Base-by-base conservation (phyloP, 2,797 vertebrate genomes). In the Poecilia gillii region DNA sequence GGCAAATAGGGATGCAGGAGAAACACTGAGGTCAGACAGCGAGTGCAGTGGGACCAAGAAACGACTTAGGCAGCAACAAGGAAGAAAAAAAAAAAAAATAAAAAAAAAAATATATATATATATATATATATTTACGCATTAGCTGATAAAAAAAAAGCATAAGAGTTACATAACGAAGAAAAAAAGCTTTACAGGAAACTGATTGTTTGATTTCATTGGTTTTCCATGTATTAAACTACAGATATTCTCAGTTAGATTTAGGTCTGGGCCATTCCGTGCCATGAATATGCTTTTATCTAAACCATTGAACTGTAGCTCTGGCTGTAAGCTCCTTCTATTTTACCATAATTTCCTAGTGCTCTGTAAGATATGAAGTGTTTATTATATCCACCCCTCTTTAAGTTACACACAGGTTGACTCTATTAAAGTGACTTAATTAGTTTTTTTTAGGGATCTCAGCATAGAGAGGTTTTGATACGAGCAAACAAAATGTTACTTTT, bases 1-100 rank as follows among this genome's bases (percentile, higher is more conserved):
- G 73, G 81, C 76, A 31, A 72, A 18, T 0, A 4, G 84, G 81
- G 77, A 82, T 36, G 82, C 73, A 13, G 41, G 39, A 20, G 78
- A 79, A 84, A 82, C 57, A 73, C 72, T 57, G 64, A 76, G 88
- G 86, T 87, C 85, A 74, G 75, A 66, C 46, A 13, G 7, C 12
- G 75, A 78, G 47, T n/a, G 70, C 64, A 41, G 36, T 77, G 20
- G 84, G 71, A 33, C 55, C 70, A 0, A 79, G 84, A 73, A 85
- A 80, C 55, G 64, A 81, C 74, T 73, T 31, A 64, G 51, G 47
- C 33, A 41, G 46, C 36, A 80, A 77, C 62, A 72, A 8, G 57
- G 74, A 41, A 68, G 59, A 9, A 5, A 39, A 39, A 39, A 39
- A 39, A 39, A 39, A 39, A 39, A 39, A 5, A 39, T 39, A 39